Base-by-base conservation (phyloP, 2,113 vertebrate genomes). In the Lophotis ruficrista region DNA sequence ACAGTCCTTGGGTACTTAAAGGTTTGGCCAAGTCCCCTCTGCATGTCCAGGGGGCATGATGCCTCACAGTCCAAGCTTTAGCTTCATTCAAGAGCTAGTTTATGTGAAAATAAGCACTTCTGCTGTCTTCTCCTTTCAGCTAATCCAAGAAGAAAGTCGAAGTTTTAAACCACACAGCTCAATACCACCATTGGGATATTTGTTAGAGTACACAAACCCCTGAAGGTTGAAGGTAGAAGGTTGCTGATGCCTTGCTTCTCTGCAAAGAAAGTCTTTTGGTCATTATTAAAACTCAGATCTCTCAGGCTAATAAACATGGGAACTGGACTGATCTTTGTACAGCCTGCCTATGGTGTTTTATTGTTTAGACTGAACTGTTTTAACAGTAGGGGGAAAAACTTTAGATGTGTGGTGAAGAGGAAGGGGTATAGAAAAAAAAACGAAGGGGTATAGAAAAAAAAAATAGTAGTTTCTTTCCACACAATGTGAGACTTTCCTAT, bases 301-400 rank as follows among this genome's bases (percentile, higher is more conserved):
- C 62, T 35, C 87, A 69, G 64, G 53, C 90, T 89, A 90, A 96
- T 89, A 95, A 95, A 96, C 89, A 86, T 4, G 54, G 76, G 64
- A 88, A 76, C 71, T 43, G 54, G 87, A 53, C 61, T 77, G 66
- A 92, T 90, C 81, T 97, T 96, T 94, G 92, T 88, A 73, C 86
- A 93, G 72, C 91, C 82, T 97, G 90, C 50, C 90, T 47, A 65
- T 6, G 28, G 94, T 14, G 90, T 54, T 85, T 96, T n/a, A 76
- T 69, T 94, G 79, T 94, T 90, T 96, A 89, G 97, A 96, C 95
- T 97, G 93, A 96, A 66, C 90, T 83, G 58, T 78, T 95, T 92
- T 78, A 94, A 78, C 95, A 96, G 96, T 95, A 83, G 96, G 87
- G 79, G 83, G 92, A 94, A 97, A 97, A 96, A 18, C 92, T 92